Conservation (phyloP, 2,888 invertebrate species). For the Lissocephala sabroskyi region DNA sequence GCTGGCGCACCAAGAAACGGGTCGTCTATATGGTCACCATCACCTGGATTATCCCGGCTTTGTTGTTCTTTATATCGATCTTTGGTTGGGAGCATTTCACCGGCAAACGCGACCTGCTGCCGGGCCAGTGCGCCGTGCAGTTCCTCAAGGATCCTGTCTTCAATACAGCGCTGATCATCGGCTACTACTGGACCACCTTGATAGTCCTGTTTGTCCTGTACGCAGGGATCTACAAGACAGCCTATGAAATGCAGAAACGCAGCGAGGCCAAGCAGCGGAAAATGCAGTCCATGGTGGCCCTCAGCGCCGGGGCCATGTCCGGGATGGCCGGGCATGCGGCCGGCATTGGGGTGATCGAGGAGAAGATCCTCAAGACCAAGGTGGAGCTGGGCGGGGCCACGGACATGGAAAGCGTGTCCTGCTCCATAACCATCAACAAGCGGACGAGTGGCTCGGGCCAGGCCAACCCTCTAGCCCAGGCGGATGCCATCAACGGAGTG, state of each 20-base stretch:
- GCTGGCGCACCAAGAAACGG: slow-evolving; percentile 95
- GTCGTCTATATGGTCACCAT: slow-evolving; percentile 97
- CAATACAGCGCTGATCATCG: slow-evolving; percentile 96
- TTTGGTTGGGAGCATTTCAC: slow-evolving; percentile 99
- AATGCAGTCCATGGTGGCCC: slow-evolving; percentile 94
- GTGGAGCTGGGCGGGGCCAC: slow-evolving; percentile 47
- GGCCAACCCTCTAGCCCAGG: slow-evolving; percentile 60
- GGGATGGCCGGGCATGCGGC: slow-evolving; percentile 92
- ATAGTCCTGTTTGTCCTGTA: slow-evolving; percentile 96
- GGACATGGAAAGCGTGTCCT: slow-evolving; percentile 36
- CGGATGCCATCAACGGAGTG: slow-evolving; percentile 45
- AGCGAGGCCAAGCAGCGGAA: slow-evolving; percentile 96
- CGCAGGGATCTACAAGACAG: slow-evolving; percentile 97
- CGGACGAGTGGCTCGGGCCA: slow-evolving; percentile 62
- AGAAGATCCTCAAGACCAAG: slow-evolving; percentile 64
- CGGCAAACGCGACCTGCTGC: slow-evolving; percentile 88
- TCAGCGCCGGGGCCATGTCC: slow-evolving; percentile 91
- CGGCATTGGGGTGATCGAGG: slow-evolving; percentile 86
- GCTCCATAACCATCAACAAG: slow-evolving; percentile 61
- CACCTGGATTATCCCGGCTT: slow-evolving; percentile 96
- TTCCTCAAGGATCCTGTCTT: slow-evolving; percentile 98
- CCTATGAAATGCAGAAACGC: slow-evolving; percentile 97
- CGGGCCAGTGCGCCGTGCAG: slow-evolving; percentile 95
- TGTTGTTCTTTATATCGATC: slow-evolving; percentile 97
- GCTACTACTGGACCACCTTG: slow-evolving; percentile 98